Percentiles rank a stretch among this genome's conserved stretches.
phyloP scores from a whole-genome alignment of 2,888 invertebrate genomes.

The Polyploca ridens region DNA sequence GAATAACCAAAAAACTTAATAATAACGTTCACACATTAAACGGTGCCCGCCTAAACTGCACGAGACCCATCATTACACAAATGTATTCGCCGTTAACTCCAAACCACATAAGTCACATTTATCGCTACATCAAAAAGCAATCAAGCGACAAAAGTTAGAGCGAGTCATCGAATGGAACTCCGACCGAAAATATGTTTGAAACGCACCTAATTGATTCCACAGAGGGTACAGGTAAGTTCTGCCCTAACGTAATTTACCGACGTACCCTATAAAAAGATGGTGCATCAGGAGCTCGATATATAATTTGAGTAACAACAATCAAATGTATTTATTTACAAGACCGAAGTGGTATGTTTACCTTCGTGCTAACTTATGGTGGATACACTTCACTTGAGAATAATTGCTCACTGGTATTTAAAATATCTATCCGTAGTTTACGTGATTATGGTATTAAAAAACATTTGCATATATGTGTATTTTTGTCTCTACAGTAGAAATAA shows the following conservation, averaged over 20 bases:
- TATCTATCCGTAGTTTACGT: no score
- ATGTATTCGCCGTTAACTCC: constrained; percentile 64
- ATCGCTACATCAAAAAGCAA: constrained; percentile 82
- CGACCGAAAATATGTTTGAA: constrained; percentile 60
- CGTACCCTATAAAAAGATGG: constrained; percentile 48
- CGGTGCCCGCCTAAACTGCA: constrained; percentile 68
- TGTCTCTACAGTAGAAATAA: no score
- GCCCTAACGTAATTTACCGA: constrained; percentile 57
- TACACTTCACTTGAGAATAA: no score
- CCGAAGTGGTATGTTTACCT: no score
- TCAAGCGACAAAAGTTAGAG: constrained; percentile 77
- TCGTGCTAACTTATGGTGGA: no score
- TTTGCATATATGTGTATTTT: no score
- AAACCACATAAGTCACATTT: constrained; percentile 83
- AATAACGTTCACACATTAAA: constrained; percentile 74
- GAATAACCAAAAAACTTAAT: constrained; percentile 57
- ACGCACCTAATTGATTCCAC: constrained; percentile 74
- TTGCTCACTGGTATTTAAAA: no score
- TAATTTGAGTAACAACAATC: constrained; percentile 38
- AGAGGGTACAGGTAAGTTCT: constrained; percentile 58
- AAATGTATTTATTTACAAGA: not conserved
- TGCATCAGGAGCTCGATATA: constrained; percentile 44
- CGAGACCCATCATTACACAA: constrained; percentile 74
- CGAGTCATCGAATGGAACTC: constrained; percentile 67
- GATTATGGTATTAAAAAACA: no score